Base-by-base conservation (phyloP, 2,797 vertebrate genomes). In the Argya squamiceps region DNA sequence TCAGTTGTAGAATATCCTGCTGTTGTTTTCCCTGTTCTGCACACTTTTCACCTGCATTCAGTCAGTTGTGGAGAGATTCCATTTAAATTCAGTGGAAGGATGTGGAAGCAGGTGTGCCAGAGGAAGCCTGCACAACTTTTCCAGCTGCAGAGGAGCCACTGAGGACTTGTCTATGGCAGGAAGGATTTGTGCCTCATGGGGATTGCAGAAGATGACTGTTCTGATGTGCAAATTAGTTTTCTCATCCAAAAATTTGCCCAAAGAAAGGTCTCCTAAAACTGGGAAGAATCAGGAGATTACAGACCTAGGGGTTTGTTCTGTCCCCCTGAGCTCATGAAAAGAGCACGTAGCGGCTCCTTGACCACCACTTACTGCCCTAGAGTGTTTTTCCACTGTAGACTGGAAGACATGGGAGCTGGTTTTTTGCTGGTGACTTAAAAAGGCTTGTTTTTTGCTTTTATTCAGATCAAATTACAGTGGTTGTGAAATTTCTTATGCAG, bases 111-210 rank as follows among this genome's bases (percentile, higher is more conserved):
- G 47, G 3, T 64, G 56, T 79, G 50, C 62, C n/a, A 41, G 21
- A 65, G 60, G 43, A 85, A 83, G 23, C 32, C 44, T 49, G 37
- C 21, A 37, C 2, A 7, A 11, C 27, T 87, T 70, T 46, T 16
- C n/a, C 27, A 34, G 74, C 34, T 67, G 53, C 53, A 87, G 29
- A 50, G 47, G 44, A 92, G 49, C 39, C 27, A 11, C 49, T 30
- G 47, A 47, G 49, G 20, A n/a, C 41, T 50, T n/a, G 20, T 12
- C n/a, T 30, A 2, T 0, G 0, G 37, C 37, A 44, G 26, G 27
- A 19, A 10, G 69, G 49, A 52, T 32, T 77, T 44, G 3, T 10
- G 5, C n/a, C 27, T 82, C 2, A 0, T 13, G 23, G 39, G 27
- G 34, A 43, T n/a, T 47, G 39, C 14, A 39, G 43, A 73, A 26